Base-by-base conservation (phyloP, 2,888 invertebrate species). In the Drosophila limbata region DNA sequence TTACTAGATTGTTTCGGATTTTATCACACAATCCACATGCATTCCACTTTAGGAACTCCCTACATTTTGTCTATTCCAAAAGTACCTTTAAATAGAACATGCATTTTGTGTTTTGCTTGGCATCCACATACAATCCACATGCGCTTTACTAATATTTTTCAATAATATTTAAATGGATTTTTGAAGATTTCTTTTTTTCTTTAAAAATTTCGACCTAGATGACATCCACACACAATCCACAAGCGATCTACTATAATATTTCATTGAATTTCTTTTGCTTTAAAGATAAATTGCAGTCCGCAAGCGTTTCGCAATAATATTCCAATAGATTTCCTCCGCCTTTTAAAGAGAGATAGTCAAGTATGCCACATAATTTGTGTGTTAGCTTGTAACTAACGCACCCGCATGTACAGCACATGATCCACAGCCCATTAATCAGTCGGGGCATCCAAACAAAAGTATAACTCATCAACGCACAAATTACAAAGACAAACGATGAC, bases 401-500 rank as follows among this genome's bases (percentile, higher is more conserved):
- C 77, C 77, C 77, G 79, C 79, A 79, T 79, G 39, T 61, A 61
- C 39, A 47, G 60, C 79, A 71, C 60, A 81, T 78, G 80, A 80
- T 84, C 81, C 79, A 69, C 81, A 80, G 69, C 62, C 80, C 88
- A 83, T 83, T 83, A 83, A 83, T 83, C 83, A 87, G 85, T 44
- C 57, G 55, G 81, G 61, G 65, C 78, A 71, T 57, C 59, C 66
- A 84, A 79, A 73, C 74, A 77, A 82, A 77, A 84, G 79, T 84
- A 87, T 88, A 88, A 88, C 88, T 88, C 84, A 85, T 85, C 84
- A 88, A 76, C 84, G 73, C 88, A 75, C 84, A 84, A 84, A 88
- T 88, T 85, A 83, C 87, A 83, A 85, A 88, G 86, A 85, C 88
- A 85, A 84, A 82, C 85, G 84, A 88, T 87, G 88, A 85, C 65